Evolutionary conservation across 2,113 vertebrate genomes (phyloP), one percentile per base, ranked within the genome.

Genomic region (Hyla sarda): DNA sequence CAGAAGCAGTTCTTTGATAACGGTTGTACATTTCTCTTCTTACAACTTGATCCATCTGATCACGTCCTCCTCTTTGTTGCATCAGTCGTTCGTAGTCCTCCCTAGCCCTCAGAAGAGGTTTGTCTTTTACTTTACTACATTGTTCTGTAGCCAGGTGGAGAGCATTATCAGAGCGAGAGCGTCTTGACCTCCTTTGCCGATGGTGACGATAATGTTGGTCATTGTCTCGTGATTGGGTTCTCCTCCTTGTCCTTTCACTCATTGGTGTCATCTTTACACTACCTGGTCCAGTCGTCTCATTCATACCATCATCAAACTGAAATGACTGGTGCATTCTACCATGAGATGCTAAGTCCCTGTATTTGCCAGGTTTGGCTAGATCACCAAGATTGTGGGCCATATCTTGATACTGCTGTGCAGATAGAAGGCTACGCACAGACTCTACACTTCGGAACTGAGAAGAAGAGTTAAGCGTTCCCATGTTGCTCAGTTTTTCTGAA

Each of bases 101-200:
- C 32, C 95, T 88, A 52, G 96, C 95, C 21, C 94, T 91, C 62
- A 96, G 88, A 0, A 94, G 95, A 3, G 96, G 95, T 82, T 96
- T 93, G 74, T 98, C 97, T 76, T 95, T 95, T 10, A 96, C 88
- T 41, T 94, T 92, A 2, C 89, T 91, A 78, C 96, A 93, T 16
- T 96, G 94, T 72, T 99, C 97, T 0, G 96, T 94, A 23, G 96
- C 96, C 87, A 99, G 91, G 88, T 99, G 95, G 45, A 99, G 96
- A 47, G 98, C 98, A 0, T 99, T 99, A 90, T 99, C 98, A 0
- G 98, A 99, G 28, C 98, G 97, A 5, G 98, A 99, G 0, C 97
- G 95, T 0, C 97, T 94, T 0, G 97, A 98, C 0, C 96, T 93
- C 9, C 96, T 90, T 21, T 96, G 93, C 2, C 96, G 94, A 92